These are phyloP conservation scores for Athrips mouffetella DNA, from an alignment of 2,888 invertebrate genomes.

Conservation along the genomic window DNA sequence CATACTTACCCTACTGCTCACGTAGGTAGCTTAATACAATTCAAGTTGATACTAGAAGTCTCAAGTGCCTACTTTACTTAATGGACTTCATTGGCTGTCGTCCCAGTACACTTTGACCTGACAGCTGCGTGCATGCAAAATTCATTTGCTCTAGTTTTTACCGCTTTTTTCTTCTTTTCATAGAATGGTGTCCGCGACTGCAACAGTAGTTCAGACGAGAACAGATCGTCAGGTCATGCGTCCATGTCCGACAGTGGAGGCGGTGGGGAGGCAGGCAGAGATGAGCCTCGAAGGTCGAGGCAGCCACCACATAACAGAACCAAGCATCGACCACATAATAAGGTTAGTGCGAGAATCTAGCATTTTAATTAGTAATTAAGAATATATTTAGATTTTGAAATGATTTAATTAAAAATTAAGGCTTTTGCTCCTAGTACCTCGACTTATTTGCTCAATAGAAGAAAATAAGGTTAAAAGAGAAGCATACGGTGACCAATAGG, in stretches of 20 bases:
- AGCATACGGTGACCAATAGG: too few relatives aligned
- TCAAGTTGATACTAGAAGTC: too few relatives aligned
- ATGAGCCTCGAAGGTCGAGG: slow-evolving; percentile 79
- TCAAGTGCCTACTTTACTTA: neutral
- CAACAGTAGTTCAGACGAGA: slow-evolving; percentile 92
- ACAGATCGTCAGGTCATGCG: slow-evolving; percentile 94
- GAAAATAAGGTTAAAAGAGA: too few relatives aligned
- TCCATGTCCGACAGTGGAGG: slow-evolving; percentile 95
- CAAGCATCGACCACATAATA: slow-evolving; percentile 79
- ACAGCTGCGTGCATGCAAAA: neutral
- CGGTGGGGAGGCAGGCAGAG: slow-evolving; percentile 69
- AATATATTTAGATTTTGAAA: too few relatives aligned
- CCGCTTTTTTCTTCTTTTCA: slow-evolving; percentile 16
- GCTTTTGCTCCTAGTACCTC: too few relatives aligned
- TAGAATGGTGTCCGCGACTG: slow-evolving; percentile 83
- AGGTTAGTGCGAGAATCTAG: slow-evolving; percentile 54
- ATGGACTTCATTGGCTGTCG: neutral
- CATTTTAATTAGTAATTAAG: too few relatives aligned
- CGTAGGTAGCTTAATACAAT: too few relatives aligned
- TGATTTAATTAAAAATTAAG: too few relatives aligned
- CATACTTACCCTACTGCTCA: too few relatives aligned
- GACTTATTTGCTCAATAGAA: too few relatives aligned
- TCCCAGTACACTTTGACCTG: slow-evolving; percentile 1
- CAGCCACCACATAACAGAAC: slow-evolving; percentile 81
- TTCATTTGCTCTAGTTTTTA: neutral